Evolutionary conservation across 2,113 vertebrate genomes (phyloP), one percentile per base, ranked within the genome.

Genomic region (Chloropsis hardwickii): DNA sequence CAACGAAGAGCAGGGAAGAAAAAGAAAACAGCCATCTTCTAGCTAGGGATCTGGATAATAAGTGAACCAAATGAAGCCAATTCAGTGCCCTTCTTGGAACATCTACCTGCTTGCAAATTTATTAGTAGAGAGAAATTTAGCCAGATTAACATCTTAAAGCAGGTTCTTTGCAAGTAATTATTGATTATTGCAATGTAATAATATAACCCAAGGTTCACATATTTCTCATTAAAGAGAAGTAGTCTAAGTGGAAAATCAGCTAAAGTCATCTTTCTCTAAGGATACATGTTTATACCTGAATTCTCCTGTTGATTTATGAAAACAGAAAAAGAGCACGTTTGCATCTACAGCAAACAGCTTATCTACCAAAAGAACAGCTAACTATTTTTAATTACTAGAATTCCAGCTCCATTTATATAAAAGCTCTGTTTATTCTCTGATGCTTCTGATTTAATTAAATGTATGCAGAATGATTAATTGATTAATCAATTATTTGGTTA

Each of bases 401-500:
- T 42, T 42, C 85, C n/a, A 78, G 3, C 14, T 94, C 35, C 29
- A 69, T 81, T 95, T 93, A 72, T 58, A 60, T 88, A 48, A 83
- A 93, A 19, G n/a, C 21, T 94, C 21, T 85, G 40, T 71, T 97
- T 67, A 10, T 88, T 88, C 42, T 71, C 48, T 91, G 62, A 62
- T 58, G 9, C 5, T 94, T 93, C 65, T 96, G 53, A 86, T 92
- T 61, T 66, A 97, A 91, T 92, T 92, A 81, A 91, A 79, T 90
- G 86, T 94, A 80, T 69, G 78, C 65, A 81, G 70, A 71, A 94
- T 92, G 56, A 92, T 96, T 93, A 96, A 96, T 64, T 92, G 65
- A 89, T 95, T 92, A 94, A 94, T 94, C 66, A 95, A 81, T 94
- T 96, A 79, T 90, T 96, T 95, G 74, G 20, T 70, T 94, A 88